Evolutionary conservation across 2,113 vertebrate species (phyloP).

Genomic region (Podarcis muralis): DNA sequence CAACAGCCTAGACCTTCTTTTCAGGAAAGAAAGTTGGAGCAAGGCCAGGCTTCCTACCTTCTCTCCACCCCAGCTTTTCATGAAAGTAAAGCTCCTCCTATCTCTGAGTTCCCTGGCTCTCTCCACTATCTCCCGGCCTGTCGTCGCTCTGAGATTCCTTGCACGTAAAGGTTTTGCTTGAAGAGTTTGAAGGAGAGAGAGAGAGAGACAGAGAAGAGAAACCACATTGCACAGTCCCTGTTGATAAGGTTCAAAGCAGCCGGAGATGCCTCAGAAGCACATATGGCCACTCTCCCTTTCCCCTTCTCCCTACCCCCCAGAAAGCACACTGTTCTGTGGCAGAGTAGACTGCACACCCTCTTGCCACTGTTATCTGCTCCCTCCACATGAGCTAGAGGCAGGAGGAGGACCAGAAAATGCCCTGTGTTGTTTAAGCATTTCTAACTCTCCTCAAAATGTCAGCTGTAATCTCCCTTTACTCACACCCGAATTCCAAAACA

Average conservation of each 20-base stretch:
- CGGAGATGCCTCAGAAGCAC: slow-evolving; percentile 63
- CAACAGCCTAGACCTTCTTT: slow-evolving; percentile 55
- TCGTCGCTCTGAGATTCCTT: slow-evolving; percentile 66
- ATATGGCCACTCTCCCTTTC: slow-evolving; percentile 56
- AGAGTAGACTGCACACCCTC: slow-evolving; percentile 60
- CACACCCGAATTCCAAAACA: slow-evolving; percentile 32
- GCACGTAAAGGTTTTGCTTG: slow-evolving; percentile 72
- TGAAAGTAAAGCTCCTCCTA: slow-evolving; percentile 44
- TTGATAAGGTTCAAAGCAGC: slow-evolving; percentile 76
- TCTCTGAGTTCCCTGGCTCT: slow-evolving; percentile 50
- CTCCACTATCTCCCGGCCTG: slow-evolving; percentile 44
- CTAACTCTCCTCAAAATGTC: slow-evolving; percentile 57
- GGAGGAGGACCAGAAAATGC: slow-evolving; percentile 47
- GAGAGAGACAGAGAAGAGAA: slow-evolving; percentile 59
- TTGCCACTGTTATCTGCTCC: slow-evolving; percentile 65
- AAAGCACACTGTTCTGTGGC: slow-evolving; percentile 62
- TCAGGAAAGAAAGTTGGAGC: slow-evolving; percentile 46
- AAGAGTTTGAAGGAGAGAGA: slow-evolving; percentile 66
- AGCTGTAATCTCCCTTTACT: slow-evolving; percentile 52
- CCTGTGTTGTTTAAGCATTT: slow-evolving; percentile 41
- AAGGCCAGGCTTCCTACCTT: background rate
- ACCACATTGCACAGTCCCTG: slow-evolving; percentile 65
- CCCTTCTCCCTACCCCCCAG: slow-evolving; percentile 36
- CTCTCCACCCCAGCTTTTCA: slow-evolving; percentile 52
- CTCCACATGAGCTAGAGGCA: slow-evolving; percentile 60